These are phyloP conservation scores for Saturnia pavonia DNA, from an alignment of 2,888 invertebrate genomes.

Conservation along the genomic window DNA sequence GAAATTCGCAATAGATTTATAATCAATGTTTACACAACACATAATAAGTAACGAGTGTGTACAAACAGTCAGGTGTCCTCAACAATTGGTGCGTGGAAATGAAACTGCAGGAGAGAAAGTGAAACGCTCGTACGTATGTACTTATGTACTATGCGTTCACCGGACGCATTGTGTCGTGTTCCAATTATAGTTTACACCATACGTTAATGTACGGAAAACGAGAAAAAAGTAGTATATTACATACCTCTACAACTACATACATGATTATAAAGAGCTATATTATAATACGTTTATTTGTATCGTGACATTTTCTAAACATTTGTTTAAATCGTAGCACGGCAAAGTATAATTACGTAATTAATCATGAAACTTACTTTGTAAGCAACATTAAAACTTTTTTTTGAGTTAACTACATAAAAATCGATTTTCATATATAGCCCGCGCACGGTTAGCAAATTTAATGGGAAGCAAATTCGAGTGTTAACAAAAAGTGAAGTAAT, in stretches of 20 bases:
- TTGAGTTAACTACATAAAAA: too few species aligned
- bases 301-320: too few species aligned
- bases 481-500: too few species aligned
- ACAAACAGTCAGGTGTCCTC: slow-evolving; percentile 47
- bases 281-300: too few species aligned
- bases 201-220: slow-evolving; percentile 25
- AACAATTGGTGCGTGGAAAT: slow-evolving; percentile 66
- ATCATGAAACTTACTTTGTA: too few species aligned
- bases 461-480: too few species aligned
- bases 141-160: slow-evolving; percentile 18
- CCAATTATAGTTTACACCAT: slow-evolving; percentile 28
- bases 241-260: background rate
- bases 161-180: slow-evolving; percentile 13
- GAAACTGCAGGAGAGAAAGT: slow-evolving; percentile 53
- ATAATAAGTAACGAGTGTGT: slow-evolving; percentile 15
- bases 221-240: background rate
- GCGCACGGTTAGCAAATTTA: too few species aligned
- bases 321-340: too few species aligned
- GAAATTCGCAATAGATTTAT: slow-evolving; percentile 6
- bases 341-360: too few species aligned
- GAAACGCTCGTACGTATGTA: slow-evolving; percentile 32
- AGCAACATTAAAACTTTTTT: too few species aligned
- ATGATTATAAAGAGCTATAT: too few species aligned
- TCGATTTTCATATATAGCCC: too few species aligned
- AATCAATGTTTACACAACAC: slow-evolving; percentile 16